Evolutionary conservation across 2,888 invertebrate species (phyloP).

Genomic region (Hemicrepidius hirtus): DNA sequence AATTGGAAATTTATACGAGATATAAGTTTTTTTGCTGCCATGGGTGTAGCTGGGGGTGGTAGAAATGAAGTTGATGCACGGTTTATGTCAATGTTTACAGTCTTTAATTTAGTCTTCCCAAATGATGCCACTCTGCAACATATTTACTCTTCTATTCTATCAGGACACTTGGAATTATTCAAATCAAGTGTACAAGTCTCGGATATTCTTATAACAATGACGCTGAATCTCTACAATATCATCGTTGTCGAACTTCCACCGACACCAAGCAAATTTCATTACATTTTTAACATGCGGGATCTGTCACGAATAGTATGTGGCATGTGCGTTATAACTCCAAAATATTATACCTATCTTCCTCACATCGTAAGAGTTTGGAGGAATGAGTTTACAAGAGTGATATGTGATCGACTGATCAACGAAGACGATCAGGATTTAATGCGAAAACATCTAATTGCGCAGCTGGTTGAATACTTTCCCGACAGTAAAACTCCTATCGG

Average conservation of each 20-base stretch:
- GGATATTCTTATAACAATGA: slow-evolving; percentile 83
- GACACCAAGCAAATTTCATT: slow-evolving; percentile 95
- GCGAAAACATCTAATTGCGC: slow-evolving; percentile 75
- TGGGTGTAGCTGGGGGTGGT: slow-evolving; percentile 93
- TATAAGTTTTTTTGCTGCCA: slow-evolving; percentile 86
- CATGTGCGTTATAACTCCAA: slow-evolving; percentile 84
- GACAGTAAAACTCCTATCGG: too few species aligned
- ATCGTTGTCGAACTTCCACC: slow-evolving; percentile 87
- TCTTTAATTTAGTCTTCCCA: slow-evolving; percentile 91
- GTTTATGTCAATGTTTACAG: slow-evolving; percentile 93
- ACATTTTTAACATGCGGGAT: slow-evolving; percentile 95
- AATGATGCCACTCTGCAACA: slow-evolving; percentile 84
- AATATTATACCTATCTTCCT: slow-evolving; percentile 79
- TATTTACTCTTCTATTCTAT: slow-evolving; percentile 88
- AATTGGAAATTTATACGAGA: slow-evolving; percentile 93
- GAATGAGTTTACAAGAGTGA: slow-evolving; percentile 91
- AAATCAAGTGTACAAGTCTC: slow-evolving; percentile 80
- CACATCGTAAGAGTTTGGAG: slow-evolving; percentile 91
- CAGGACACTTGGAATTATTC: slow-evolving; percentile 85
- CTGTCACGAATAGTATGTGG: slow-evolving; percentile 88
- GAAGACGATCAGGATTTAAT: slow-evolving; percentile 80
- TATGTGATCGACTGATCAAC: slow-evolving; percentile 89
- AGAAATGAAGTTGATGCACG: slow-evolving; percentile 93
- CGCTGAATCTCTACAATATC: slow-evolving; percentile 88
- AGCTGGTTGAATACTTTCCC: slow-evolving; percentile 65